Conservation (phyloP, 2,797 vertebrate genomes). For the Schizopygopsis malacanthus region DNA sequence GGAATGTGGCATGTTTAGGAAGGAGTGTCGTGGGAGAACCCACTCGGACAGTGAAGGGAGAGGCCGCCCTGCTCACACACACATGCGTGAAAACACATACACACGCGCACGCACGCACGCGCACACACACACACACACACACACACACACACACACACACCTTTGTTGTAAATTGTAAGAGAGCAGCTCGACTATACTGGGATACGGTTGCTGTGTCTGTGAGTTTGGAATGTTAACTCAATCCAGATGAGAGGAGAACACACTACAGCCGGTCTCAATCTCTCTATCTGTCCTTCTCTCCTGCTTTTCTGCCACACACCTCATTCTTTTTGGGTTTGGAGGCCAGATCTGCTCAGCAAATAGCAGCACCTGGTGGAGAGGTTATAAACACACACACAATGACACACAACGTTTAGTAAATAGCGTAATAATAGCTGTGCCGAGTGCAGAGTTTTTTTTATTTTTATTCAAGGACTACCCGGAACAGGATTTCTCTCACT, state of each 20-base stretch:
- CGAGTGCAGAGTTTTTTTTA: neutral
- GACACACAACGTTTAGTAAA: neutral
- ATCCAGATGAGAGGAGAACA: slow-evolving; percentile 74
- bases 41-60: slow-evolving; percentile 50
- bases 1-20: slow-evolving; percentile 55
- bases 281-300: slow-evolving; percentile 31
- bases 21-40: slow-evolving; percentile 37
- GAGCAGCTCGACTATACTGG: slow-evolving; percentile 38
- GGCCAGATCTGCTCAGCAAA: slow-evolving; percentile 55
- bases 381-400: slow-evolving; percentile 28
- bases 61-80: slow-evolving; percentile 47
- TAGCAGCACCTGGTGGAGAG: slow-evolving; percentile 67
- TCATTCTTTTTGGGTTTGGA: slow-evolving; percentile 33
- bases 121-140: slow-evolving; percentile 30
- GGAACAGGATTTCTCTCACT: neutral
- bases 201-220: slow-evolving; percentile 54
- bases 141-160: slow-evolving; percentile 32
- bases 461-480: neutral
- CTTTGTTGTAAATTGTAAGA: slow-evolving; percentile 40
- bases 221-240: slow-evolving; percentile 75
- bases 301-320: slow-evolving; percentile 31
- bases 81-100: slow-evolving; percentile 5
- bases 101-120: slow-evolving; percentile 40
- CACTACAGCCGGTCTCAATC: slow-evolving; percentile 34
- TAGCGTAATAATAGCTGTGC: neutral